A percentile compares a stretch with the other conserved stretches of the same genome.
phyloP scores from a whole-genome alignment of 2,113 vertebrate species.

The Oncorhynchus gorbuscha region DNA sequence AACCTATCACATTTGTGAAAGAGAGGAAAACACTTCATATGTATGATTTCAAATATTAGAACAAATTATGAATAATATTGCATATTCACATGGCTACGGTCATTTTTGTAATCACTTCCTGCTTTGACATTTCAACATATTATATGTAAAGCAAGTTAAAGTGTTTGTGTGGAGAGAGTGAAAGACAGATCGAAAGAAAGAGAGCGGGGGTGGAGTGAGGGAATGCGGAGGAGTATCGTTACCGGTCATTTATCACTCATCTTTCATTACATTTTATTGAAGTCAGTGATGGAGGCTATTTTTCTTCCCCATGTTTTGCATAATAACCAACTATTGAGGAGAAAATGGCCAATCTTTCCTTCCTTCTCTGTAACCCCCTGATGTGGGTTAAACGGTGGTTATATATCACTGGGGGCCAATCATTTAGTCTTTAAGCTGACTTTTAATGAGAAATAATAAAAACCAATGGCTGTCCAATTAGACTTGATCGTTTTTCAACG shows the following conservation, averaged over 20 bases:
- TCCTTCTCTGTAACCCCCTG: constrained; percentile 6
- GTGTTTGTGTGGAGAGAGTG: neutral
- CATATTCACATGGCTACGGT: neutral
- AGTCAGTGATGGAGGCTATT: constrained; percentile 17
- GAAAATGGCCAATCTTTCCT: constrained; percentile 14
- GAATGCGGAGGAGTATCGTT: neutral
- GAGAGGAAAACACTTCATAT: neutral
- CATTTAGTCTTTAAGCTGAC: constrained; percentile 52
- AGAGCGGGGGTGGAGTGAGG: neutral
- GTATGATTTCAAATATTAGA: neutral
- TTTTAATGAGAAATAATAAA: constrained; percentile 2
- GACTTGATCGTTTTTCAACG: constrained; percentile 27
- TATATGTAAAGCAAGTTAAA: neutral
- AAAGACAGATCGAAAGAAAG: neutral
- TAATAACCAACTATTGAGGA: constrained; percentile 10
- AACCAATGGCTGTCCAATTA: neutral
- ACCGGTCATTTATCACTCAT: constrained; percentile 16
- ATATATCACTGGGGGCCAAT: constrained; percentile 64
- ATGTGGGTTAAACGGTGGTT: constrained; percentile 37
- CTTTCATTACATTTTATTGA: constrained; percentile 23
- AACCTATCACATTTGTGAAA: neutral
- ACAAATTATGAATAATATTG: neutral
- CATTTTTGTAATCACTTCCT: neutral
- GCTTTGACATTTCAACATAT: neutral
- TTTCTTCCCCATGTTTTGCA: constrained; percentile 24